Base-by-base conservation (phyloP, 2,888 invertebrate species). In the Melinaea menophilus region DNA sequence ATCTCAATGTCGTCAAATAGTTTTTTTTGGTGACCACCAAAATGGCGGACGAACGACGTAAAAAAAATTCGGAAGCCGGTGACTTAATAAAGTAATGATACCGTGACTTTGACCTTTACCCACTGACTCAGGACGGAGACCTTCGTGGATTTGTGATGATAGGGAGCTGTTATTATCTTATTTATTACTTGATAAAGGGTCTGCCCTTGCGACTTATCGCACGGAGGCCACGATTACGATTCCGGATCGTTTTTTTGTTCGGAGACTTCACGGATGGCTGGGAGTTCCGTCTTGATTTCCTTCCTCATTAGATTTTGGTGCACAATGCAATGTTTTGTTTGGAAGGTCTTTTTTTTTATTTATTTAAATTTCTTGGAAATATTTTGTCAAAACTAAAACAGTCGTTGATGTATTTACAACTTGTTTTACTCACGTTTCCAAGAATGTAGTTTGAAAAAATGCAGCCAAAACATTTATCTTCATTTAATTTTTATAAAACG, bases 121-220 rank as follows among this genome's bases (percentile, higher is more conserved):
- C 82, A 81, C 72, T 76, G 77, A 73, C 72, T 79, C 78, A 79
- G 79, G 79, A 73, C 80, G 77, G 72, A 76, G 85, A 80, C 86
- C 88, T 86, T 85, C 71, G 77, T 77, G 68, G 76, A 75, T 77
- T 78, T 71, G 69, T 67, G 69, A 68, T 79, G 63, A 35, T 78
- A 78, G 75, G 75, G 71, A 72, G 70, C 80, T 86, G 82, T 86
- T 86, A 80, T 74, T 64, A 71, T 64, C 78, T 77, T 80, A 79
- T 77, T 83, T 85, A 85, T 85, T 83, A 73, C 61, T 60, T 74
- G 85, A 88, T 87, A 85, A 85, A 88, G 88, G 89, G 86, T 79
- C 70, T 77, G 83, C 75, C 88, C 88, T 88, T 82, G 85, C 63
- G 56, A 57, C 67, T 74, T 78, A 79, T 77, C 78, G 71, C 66